Evolutionary conservation across 2,113 vertebrate genomes (phyloP).

Genomic region (Microtus pennsylvanicus): DNA sequence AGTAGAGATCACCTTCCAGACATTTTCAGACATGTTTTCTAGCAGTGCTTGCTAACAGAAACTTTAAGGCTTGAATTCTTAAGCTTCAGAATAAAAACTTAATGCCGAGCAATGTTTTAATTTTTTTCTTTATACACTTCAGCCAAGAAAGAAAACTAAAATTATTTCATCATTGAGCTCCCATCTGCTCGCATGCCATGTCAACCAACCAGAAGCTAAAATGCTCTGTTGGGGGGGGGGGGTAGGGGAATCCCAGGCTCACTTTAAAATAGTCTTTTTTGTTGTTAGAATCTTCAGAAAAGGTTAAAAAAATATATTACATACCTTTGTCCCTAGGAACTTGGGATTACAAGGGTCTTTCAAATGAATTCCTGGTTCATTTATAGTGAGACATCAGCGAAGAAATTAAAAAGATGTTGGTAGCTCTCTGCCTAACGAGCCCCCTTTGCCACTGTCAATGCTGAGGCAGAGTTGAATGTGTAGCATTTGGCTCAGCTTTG

Average conservation of each 20-base stretch:
- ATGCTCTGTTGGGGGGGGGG: background rate
- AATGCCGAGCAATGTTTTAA: background rate
- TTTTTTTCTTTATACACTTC: background rate
- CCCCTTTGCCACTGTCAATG: background rate
- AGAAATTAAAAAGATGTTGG: background rate
- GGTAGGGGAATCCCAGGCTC: background rate
- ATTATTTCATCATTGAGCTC: background rate
- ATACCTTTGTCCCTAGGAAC: background rate
- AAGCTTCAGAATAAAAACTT: background rate
- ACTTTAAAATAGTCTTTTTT: background rate
- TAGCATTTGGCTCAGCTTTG: background rate
- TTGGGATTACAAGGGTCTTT: background rate
- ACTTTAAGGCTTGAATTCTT: background rate
- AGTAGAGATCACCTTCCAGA: background rate
- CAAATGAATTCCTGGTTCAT: background rate
- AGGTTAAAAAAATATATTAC: background rate
- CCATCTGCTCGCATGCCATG: background rate
- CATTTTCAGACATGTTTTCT: background rate
- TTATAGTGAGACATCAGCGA: background rate
- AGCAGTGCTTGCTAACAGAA: background rate
- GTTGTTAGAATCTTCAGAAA: background rate
- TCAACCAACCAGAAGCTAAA: background rate
- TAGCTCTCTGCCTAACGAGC: background rate
- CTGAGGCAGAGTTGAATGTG: background rate
- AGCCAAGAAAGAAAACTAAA: constrained; percentile 8